These are phyloP conservation scores for Ceratosolen solmsi DNA, from an alignment of 1,140 invertebrate species.

Conservation along the genomic window DNA sequence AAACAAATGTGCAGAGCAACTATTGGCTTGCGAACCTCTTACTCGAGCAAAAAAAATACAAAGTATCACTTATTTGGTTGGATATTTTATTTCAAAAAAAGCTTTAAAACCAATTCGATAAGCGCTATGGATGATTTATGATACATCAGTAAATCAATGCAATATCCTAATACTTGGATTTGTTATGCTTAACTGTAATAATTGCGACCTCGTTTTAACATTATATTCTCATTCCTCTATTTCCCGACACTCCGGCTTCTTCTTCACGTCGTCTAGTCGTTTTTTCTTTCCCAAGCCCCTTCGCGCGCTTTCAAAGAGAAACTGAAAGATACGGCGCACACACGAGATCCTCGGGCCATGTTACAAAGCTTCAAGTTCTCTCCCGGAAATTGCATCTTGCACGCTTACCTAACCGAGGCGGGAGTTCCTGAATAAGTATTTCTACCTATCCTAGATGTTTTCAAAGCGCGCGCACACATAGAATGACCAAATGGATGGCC, in stretches of 20 bases:
- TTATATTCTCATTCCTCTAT: conserved; percentile 12
- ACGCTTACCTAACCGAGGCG: conserved; percentile 20
- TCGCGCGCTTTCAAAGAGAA: conserved; percentile 27
- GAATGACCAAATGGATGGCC: conserved; percentile 24
- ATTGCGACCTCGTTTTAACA: conserved; percentile 28
- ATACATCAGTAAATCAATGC: conserved; percentile 63
- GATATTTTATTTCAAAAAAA: too few relatives aligned
- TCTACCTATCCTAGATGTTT: conserved; percentile 1
- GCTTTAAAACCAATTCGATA: too few relatives aligned
- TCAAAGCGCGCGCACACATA: background rate
- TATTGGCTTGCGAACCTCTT: too few relatives aligned
- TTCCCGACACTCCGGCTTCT: background rate
- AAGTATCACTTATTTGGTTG: too few relatives aligned
- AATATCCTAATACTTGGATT: conserved; percentile 53
- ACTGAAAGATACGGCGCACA: conserved; percentile 33
- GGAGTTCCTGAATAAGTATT: conserved; percentile 6
- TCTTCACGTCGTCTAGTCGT: background rate
- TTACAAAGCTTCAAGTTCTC: conserved; percentile 39
- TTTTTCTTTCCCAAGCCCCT: conserved; percentile 16
- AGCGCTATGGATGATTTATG: too few relatives aligned
- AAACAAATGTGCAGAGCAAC: too few relatives aligned
- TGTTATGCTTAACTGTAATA: conserved; percentile 52
- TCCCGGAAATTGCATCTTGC: conserved; percentile 50
- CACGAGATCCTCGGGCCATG: conserved; percentile 12
- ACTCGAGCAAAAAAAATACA: too few relatives aligned